Conservation (phyloP, 2,113 vertebrate species). For the Chaenogobius annularis region DNA sequence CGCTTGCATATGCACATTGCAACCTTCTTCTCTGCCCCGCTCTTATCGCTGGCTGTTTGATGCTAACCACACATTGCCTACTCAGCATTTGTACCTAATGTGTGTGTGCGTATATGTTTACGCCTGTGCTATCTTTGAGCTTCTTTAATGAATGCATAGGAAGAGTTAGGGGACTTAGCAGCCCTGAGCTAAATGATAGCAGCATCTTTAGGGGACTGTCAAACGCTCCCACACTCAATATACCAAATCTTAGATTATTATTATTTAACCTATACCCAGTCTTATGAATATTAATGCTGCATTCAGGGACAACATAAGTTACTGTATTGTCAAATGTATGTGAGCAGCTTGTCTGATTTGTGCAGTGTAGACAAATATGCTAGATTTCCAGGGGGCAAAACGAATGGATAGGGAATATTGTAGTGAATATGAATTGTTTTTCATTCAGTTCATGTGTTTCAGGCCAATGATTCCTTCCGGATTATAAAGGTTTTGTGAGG, state of each 20-base stretch:
- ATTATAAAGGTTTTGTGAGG: too few species aligned
- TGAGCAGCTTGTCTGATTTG: conserved; percentile 2
- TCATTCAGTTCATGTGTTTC: too few species aligned
- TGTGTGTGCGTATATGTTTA: conserved; percentile 22
- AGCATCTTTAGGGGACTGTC: conserved; percentile 24
- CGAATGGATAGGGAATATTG: not conserved
- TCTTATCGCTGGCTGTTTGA: conserved; percentile 59
- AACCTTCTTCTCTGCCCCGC: conserved; percentile 33
- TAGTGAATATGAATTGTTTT: not conserved
- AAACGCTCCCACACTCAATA: not conserved
- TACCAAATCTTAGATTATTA: conserved; percentile 1
- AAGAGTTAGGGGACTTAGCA: conserved; percentile 36
- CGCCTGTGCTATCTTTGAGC: conserved; percentile 23
- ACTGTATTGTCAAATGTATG: not conserved
- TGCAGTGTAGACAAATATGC: not conserved
- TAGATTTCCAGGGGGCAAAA: not conserved
- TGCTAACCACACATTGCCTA: conserved; percentile 37
- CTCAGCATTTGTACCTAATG: conserved; percentile 51
- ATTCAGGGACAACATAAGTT: not conserved
- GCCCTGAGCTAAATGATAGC: conserved; percentile 29
- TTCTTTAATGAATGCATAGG: conserved; percentile 51
- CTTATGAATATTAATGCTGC: conserved; percentile 1
- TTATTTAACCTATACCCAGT: not conserved
- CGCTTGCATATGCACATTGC: conserved; percentile 33
- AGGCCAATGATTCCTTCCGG: too few species aligned